phyloP scores from a whole-genome alignment of 2,888 invertebrate genomes.

The Cerastoderma edule region DNA sequence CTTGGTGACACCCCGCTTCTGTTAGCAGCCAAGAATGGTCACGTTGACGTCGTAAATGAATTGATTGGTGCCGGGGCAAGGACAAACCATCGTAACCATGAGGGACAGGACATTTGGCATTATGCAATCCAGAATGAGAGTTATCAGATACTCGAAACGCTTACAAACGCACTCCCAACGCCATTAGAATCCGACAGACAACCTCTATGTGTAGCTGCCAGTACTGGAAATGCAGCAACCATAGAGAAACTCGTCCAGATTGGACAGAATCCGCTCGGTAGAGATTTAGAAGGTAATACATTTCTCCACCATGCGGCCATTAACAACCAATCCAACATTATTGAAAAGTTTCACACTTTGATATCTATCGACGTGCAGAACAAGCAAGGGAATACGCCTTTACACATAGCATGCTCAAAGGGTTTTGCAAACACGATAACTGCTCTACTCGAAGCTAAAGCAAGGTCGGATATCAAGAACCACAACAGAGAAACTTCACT shows the following conservation, averaged over 20 bases:
- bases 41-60: constrained; percentile 64
- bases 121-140: constrained; percentile 72
- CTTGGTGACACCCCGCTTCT: constrained; percentile 77
- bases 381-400: constrained; percentile 75
- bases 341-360: constrained; percentile 62
- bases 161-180: constrained; percentile 23
- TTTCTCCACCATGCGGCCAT: constrained; percentile 79
- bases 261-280: constrained; percentile 66
- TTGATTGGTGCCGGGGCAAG: constrained; percentile 69
- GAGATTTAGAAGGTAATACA: constrained; percentile 75
- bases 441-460: constrained; percentile 68
- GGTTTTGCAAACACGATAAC: constrained; percentile 71
- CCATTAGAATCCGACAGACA: constrained; percentile 39
- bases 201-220: constrained; percentile 76
- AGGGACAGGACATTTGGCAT: constrained; percentile 76
- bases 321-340: constrained; percentile 65
- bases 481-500: constrained; percentile 74
- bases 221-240: constrained; percentile 67
- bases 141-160: constrained; percentile 59
- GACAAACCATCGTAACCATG: constrained; percentile 69
- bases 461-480: constrained; percentile 75
- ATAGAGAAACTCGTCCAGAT: constrained; percentile 68
- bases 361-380: constrained; percentile 69
- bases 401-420: constrained; percentile 78
- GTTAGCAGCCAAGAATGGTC: constrained; percentile 74